phyloP scores from a whole-genome alignment of 2,113 vertebrate species.

The Danio rerio region DNA sequence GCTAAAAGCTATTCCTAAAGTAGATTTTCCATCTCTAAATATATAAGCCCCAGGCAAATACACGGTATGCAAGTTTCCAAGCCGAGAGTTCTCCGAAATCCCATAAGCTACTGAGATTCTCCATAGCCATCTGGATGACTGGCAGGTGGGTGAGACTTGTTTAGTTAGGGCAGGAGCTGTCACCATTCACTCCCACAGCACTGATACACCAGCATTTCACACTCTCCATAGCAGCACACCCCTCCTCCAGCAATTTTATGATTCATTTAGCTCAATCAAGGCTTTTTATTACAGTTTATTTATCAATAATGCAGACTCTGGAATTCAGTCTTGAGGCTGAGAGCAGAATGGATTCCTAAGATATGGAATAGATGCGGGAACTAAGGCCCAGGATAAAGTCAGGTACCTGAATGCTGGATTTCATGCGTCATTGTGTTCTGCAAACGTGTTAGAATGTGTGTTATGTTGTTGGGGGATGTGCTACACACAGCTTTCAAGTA shows the following conservation, averaged over 20 bases:
- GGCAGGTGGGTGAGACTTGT: conserved; percentile 48
- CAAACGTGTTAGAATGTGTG: background rate
- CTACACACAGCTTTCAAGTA: background rate
- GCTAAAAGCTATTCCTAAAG: background rate
- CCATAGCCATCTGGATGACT: conserved; percentile 42
- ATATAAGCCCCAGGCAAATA: background rate
- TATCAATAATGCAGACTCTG: conserved; percentile 55
- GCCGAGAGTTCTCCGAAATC: conserved; percentile 3
- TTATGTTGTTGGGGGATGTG: background rate
- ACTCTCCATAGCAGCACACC: conserved; percentile 24
- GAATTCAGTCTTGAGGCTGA: conserved; percentile 43
- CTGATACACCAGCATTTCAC: conserved; percentile 40
- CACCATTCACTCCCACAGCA: conserved; percentile 53
- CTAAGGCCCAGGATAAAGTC: background rate
- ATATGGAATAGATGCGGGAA: conserved; percentile 42
- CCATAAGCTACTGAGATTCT: conserved; percentile 39
- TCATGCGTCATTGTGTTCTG: background rate
- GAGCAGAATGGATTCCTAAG: conserved; percentile 20
- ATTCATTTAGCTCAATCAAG: conserved; percentile 61
- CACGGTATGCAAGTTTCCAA: background rate
- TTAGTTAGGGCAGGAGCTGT: conserved; percentile 46
- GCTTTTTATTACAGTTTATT: conserved; percentile 56
- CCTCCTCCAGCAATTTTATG: conserved; percentile 54
- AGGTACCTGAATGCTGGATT: conserved; percentile 16
- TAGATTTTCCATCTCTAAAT: background rate